Percentiles rank a stretch among this genome's conserved stretches.
phyloP scores from a whole-genome alignment of 2,888 invertebrate genomes.

The Drosophila lutescens region DNA sequence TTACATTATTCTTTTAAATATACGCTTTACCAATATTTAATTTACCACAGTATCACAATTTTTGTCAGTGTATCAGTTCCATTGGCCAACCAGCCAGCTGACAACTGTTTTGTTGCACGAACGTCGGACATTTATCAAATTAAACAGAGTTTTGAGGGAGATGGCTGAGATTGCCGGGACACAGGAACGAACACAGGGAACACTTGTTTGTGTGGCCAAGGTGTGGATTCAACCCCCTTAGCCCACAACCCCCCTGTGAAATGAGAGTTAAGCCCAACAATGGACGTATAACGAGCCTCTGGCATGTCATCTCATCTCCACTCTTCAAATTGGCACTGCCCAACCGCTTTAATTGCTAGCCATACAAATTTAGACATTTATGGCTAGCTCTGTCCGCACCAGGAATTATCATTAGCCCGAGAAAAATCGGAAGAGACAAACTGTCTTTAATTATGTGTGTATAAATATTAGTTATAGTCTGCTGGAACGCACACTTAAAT shows the following conservation, averaged over 20 bases:
- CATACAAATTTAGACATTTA: slow-evolving; percentile 68
- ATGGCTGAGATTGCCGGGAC: slow-evolving; percentile 63
- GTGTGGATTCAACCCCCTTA: slow-evolving; percentile 21
- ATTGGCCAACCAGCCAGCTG: slow-evolving; percentile 50
- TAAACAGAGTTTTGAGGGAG: slow-evolving; percentile 62
- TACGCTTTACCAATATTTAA: too few relatives aligned
- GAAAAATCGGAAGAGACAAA: slow-evolving; percentile 21
- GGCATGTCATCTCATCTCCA: slow-evolving; percentile 61
- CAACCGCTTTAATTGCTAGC: slow-evolving; percentile 57
- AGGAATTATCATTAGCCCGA: slow-evolving; percentile 41
- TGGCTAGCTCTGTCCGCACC: slow-evolving; percentile 8
- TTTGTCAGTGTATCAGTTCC: slow-evolving; percentile 1
- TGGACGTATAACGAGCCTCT: slow-evolving; percentile 63
- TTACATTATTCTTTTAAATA: too few relatives aligned
- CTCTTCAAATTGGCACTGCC: slow-evolving; percentile 54
- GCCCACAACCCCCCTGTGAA: slow-evolving; percentile 39
- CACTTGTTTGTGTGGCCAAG: slow-evolving; percentile 27
- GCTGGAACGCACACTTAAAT: slow-evolving; percentile 1
- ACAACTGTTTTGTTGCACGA: slow-evolving; percentile 76
- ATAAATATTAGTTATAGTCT: slow-evolving; percentile 35
- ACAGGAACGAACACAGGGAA: slow-evolving; percentile 24
- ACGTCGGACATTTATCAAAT: slow-evolving; percentile 73
- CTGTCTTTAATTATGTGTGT: slow-evolving; percentile 22
- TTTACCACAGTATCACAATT: neutral
- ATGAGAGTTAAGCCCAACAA: slow-evolving; percentile 49